Evolutionary conservation across 2,888 invertebrate species (phyloP).

Genomic region (Hyles lineata): DNA sequence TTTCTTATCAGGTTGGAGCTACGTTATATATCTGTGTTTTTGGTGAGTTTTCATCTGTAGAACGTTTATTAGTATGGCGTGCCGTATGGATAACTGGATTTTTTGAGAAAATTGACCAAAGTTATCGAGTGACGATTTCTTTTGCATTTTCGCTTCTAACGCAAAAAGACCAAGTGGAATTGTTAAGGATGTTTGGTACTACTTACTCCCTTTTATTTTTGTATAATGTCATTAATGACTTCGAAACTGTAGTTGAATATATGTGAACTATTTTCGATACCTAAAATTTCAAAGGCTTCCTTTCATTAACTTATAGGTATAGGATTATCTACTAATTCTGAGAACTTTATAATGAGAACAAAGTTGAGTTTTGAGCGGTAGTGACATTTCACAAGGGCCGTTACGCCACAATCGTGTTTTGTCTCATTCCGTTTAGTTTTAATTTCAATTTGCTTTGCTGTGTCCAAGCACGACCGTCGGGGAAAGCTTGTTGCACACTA

Average conservation of each 20-base stretch:
- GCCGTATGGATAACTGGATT: too few relatives aligned
- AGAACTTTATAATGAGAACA: not conserved
- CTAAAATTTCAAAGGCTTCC: too few relatives aligned
- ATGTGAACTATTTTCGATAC: too few relatives aligned
- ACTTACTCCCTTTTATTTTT: too few relatives aligned
- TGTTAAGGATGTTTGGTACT: too few relatives aligned
- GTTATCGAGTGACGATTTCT: too few relatives aligned
- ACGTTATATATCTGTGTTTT: not conserved
- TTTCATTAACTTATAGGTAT: too few relatives aligned
- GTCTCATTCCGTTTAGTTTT: slow-evolving; percentile 72
- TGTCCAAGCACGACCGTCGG: slow-evolving; percentile 75
- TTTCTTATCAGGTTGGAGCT: not conserved
- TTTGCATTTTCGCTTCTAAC: too few relatives aligned
- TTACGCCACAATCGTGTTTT: slow-evolving; percentile 61
- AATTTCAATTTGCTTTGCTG: slow-evolving; percentile 73
- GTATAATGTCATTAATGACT: too few relatives aligned
- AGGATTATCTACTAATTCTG: not conserved
- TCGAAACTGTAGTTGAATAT: too few relatives aligned
- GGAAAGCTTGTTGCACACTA: slow-evolving; percentile 45
- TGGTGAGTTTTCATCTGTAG: not conserved
- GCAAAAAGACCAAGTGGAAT: too few relatives aligned
- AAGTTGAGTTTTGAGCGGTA: slow-evolving; percentile 24
- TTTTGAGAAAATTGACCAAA: not conserved
- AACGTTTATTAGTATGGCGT: not conserved
- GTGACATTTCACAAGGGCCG: slow-evolving; percentile 63